phyloP scores from a whole-genome alignment of 2,888 invertebrate genomes.

The Hoplodrina ambigua region DNA sequence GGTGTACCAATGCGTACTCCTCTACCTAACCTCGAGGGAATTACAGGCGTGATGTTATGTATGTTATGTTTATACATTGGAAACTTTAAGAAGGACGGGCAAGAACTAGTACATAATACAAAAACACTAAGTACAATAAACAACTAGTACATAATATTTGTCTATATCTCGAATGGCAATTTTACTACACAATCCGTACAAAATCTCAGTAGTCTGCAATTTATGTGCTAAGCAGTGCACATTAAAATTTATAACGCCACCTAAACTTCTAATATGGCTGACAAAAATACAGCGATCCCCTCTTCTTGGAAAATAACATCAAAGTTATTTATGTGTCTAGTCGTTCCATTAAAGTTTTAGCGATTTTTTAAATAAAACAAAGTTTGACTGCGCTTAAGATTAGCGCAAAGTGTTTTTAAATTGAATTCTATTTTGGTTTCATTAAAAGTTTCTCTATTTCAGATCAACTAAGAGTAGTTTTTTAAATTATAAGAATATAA shows the following conservation, averaged over 20 bases:
- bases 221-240: slow-evolving; percentile 66
- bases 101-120: slow-evolving; percentile 1
- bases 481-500: slow-evolving; percentile 14
- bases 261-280: slow-evolving; percentile 61
- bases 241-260: slow-evolving; percentile 70
- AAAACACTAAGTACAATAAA: no score
- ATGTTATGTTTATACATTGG: no score
- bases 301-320: slow-evolving; percentile 52
- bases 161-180: slow-evolving; percentile 2
- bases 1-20: no score
- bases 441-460: slow-evolving; percentile 50
- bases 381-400: slow-evolving; percentile 31
- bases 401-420: slow-evolving; percentile 50
- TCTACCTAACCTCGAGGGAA: no score
- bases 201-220: slow-evolving; percentile 61
- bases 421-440: slow-evolving; percentile 44
- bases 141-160: no score
- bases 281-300: slow-evolving; percentile 46
- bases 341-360: slow-evolving; percentile 52
- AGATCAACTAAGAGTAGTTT: slow-evolving; percentile 10
- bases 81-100: background rate
- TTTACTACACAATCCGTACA: slow-evolving; percentile 16
- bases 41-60: no score
- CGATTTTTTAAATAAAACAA: slow-evolving; percentile 32
- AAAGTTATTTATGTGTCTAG: slow-evolving; percentile 64